Percentiles rank a stretch among this genome's conserved stretches.
These are phyloP conservation scores for Varecia variegata DNA, from an alignment of 2,797 vertebrate species.

Conservation along the genomic window DNA sequence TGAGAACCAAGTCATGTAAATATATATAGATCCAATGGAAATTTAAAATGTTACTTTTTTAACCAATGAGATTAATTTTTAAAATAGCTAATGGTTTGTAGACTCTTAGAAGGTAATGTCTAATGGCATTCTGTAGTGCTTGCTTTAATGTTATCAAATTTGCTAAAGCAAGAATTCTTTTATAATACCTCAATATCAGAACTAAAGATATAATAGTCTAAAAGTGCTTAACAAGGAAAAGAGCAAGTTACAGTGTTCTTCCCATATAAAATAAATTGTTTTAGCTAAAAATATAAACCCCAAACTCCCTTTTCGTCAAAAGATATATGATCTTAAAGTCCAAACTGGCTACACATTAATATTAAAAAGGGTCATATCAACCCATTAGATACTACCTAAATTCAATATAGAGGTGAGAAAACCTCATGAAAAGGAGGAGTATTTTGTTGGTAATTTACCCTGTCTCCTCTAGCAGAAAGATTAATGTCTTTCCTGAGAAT, in stretches of 20 bases:
- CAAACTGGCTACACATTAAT: neutral
- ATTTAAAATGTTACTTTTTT: neutral
- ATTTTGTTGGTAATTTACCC: neutral
- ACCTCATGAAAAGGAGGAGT: neutral
- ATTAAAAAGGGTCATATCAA: neutral
- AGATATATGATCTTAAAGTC: neutral
- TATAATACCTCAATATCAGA: neutral
- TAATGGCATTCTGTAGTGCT: neutral
- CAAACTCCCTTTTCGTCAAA: neutral
- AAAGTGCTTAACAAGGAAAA: slow-evolving; percentile 1
- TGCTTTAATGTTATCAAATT: neutral
- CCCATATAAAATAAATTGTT: neutral
- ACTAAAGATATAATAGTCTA: neutral
- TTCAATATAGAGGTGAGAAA: neutral
- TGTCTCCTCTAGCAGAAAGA: slow-evolving; percentile 25
- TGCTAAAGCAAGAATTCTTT: neutral
- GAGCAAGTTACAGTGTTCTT: neutral
- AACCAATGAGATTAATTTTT: neutral
- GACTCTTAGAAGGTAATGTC: neutral
- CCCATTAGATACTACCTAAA: neutral
- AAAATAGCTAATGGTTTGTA: neutral
- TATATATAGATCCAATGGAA: neutral
- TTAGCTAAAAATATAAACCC: neutral
- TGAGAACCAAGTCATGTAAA: slow-evolving; percentile 42
- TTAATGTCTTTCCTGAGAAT: neutral